phyloP scores from a whole-genome alignment of 2,797 vertebrate genomes.

The Poeciliopsis turneri region DNA sequence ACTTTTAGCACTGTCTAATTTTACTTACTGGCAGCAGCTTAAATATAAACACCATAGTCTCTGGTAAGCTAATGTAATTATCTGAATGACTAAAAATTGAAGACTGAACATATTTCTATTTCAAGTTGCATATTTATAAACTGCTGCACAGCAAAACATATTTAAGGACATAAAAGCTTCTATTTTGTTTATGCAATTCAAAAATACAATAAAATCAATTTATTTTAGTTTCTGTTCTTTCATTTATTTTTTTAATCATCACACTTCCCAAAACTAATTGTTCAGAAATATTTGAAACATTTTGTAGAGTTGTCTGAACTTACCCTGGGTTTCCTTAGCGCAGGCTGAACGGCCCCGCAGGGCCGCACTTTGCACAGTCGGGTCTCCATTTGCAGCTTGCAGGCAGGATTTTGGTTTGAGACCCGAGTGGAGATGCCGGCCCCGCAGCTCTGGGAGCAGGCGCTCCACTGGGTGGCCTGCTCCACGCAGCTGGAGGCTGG shows the following conservation, averaged over 20 bases:
- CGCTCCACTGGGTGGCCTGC: conserved; percentile 88
- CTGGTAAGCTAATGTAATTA: not conserved
- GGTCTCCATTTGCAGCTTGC: conserved; percentile 87
- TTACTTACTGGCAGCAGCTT: not conserved
- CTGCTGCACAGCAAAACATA: not conserved
- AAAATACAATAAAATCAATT: not conserved
- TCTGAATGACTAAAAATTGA: not conserved
- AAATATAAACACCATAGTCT: not conserved
- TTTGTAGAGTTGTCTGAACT: conserved; percentile 25
- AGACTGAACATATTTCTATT: not conserved
- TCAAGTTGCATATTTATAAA: not conserved
- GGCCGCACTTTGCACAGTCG: conserved; percentile 85
- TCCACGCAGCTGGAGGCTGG: conserved; percentile 64
- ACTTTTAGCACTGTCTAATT: not conserved
- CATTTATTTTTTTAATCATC: not conserved
- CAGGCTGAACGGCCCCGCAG: conserved; percentile 66
- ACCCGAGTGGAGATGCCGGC: conserved; percentile 87
- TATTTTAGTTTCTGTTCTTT: not conserved
- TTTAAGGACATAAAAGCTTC: not conserved
- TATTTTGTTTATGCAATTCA: not conserved
- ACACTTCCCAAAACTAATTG: not conserved
- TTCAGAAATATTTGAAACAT: not conserved
- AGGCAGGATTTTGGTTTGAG: conserved; percentile 89
- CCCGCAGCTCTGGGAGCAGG: conserved; percentile 91
- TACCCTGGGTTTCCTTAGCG: conserved; percentile 54